phyloP scores from a whole-genome alignment of 2,888 invertebrate species.

The Lobophora halterata region DNA sequence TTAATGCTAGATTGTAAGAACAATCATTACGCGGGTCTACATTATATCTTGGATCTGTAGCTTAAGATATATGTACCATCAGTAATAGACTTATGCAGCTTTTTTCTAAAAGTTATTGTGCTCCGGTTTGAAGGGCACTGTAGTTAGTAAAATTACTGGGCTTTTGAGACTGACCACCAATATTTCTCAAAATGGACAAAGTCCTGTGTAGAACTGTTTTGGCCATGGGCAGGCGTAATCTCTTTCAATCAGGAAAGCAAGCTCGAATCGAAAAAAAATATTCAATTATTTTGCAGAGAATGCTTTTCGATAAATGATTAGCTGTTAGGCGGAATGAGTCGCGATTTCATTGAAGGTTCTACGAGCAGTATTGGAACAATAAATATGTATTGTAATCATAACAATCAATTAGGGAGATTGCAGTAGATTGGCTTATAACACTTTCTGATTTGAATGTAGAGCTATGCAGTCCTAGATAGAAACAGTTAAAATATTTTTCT shows the following conservation, averaged over 20 bases:
- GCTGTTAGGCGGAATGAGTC: conserved; percentile 27
- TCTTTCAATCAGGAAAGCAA: too few species aligned
- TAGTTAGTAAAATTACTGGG: too few species aligned
- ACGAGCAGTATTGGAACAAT: conserved; percentile 51
- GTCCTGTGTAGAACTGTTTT: too few species aligned
- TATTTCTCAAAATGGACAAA: too few species aligned
- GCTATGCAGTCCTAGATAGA: conserved; percentile 22
- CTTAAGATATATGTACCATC: too few species aligned
- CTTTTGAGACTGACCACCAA: too few species aligned
- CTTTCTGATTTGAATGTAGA: conserved; percentile 46
- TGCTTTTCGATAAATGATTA: conserved; percentile 13
- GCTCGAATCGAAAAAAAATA: too few species aligned
- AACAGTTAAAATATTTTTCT: neutral
- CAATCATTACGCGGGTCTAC: conserved; percentile 7
- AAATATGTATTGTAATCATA: conserved; percentile 62
- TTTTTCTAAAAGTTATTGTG: too few species aligned
- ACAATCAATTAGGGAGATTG: conserved; percentile 66
- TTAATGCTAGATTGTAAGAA: neutral
- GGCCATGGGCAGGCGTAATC: too few species aligned
- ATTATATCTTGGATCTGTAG: too few species aligned
- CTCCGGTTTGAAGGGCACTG: too few species aligned
- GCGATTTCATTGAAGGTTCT: conserved; percentile 31
- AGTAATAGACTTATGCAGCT: too few species aligned
- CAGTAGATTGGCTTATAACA: conserved; percentile 52
- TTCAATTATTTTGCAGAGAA: conserved; percentile 15